phyloP scores from a whole-genome alignment of 2,797 vertebrate species.

The Megalops cyprinoides region DNA sequence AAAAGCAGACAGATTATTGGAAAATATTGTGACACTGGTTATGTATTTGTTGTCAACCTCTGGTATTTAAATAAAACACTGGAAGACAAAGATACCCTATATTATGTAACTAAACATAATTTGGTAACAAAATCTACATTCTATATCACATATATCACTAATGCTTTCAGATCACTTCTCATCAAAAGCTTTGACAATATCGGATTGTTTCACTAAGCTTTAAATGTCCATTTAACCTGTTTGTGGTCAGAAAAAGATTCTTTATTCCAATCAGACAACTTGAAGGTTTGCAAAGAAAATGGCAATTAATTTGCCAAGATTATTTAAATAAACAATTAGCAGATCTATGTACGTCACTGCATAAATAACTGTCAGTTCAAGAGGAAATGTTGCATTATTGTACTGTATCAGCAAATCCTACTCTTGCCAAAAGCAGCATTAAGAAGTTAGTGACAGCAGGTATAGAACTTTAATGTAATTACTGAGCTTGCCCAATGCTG shows the following conservation, averaged over 20 bases:
- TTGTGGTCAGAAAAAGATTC: neutral
- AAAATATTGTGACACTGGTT: neutral
- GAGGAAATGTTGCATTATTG: neutral
- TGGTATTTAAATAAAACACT: neutral
- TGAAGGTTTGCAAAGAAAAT: neutral
- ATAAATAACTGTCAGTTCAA: slow-evolving; percentile 15
- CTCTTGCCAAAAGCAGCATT: slow-evolving; percentile 23
- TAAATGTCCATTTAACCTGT: neutral
- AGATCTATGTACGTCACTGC: neutral
- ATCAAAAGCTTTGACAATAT: neutral
- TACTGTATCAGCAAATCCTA: neutral
- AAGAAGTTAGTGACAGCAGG: slow-evolving; percentile 10
- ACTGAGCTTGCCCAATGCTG: neutral
- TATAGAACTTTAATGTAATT: slow-evolving; percentile 15
- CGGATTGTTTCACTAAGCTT: neutral
- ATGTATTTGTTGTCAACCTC: neutral
- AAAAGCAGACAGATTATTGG: no score
- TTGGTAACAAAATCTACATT: neutral
- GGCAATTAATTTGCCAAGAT: slow-evolving; percentile 14
- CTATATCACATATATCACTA: neutral
- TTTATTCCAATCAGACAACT: neutral
- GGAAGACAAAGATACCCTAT: neutral
- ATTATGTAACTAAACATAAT: neutral
- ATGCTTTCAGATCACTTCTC: neutral
- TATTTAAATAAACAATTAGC: slow-evolving; percentile 26